phyloP scores from a whole-genome alignment of 2,113 vertebrate genomes.

The Perccottus glenii region DNA sequence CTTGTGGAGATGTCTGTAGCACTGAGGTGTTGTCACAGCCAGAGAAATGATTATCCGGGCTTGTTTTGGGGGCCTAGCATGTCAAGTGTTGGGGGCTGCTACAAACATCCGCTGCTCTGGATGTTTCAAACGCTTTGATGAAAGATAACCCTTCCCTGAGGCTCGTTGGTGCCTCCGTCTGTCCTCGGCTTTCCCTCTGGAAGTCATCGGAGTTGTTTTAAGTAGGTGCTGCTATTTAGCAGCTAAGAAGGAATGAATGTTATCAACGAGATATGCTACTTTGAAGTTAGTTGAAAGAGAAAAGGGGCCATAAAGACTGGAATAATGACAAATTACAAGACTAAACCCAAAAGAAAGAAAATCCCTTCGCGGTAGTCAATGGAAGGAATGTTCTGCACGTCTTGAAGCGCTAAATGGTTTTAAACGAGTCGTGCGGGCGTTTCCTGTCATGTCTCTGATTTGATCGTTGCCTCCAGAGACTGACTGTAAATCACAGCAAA shows the following conservation, averaged over 20 bases:
- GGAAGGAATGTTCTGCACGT: slow-evolving; percentile 1
- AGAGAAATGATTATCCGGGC: no score
- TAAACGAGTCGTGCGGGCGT: slow-evolving; percentile 5
- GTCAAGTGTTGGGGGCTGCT: not conserved
- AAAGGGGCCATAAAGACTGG: not conserved
- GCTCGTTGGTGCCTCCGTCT: not conserved
- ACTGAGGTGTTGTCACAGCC: no score
- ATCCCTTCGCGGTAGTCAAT: not conserved
- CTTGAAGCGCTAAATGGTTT: not conserved
- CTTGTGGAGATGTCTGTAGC: no score
- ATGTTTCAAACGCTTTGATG: not conserved
- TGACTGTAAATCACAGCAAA: slow-evolving; percentile 6
- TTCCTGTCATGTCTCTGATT: slow-evolving; percentile 1
- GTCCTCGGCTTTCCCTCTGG: not conserved
- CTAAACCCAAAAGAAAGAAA: not conserved
- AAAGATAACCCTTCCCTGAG: not conserved
- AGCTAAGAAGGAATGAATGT: slow-evolving; percentile 2
- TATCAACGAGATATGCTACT: slow-evolving; percentile 6
- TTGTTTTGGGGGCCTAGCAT: no score
- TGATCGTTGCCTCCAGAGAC: no score
- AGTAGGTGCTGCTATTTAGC: not conserved
- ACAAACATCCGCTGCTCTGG: no score
- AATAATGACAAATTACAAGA: not conserved
- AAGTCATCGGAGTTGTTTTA: slow-evolving; percentile 1
- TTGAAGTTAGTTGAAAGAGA: not conserved